A percentile compares a stretch with the other conserved stretches of the same genome.
Conservation (phyloP, 1,140 invertebrate genomes). For the Brachionus paranguensis region DNA sequence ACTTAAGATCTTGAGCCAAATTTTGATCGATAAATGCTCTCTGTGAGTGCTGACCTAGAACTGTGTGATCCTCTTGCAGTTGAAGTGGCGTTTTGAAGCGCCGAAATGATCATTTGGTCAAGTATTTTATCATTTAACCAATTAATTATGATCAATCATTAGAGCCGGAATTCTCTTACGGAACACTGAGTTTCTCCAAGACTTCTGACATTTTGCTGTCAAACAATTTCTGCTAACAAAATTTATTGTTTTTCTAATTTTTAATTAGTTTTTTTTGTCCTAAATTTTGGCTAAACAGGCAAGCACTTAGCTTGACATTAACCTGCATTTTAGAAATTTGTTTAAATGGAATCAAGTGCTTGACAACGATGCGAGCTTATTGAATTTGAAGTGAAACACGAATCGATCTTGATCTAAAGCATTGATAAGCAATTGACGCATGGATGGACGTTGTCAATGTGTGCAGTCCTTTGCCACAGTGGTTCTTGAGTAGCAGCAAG, state of each 20-base stretch:
- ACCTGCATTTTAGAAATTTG: not conserved
- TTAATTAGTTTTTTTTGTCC: not conserved
- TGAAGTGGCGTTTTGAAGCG: not conserved
- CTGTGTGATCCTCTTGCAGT: not conserved
- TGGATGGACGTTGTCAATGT: not conserved
- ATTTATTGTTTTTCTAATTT: not conserved
- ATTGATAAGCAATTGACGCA: not conserved
- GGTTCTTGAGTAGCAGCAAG: not conserved
- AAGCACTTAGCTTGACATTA: not conserved
- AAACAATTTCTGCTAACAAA: not conserved
- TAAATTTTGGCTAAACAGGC: not conserved
- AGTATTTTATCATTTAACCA: not conserved
- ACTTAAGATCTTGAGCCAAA: not conserved
- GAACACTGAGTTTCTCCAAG: not conserved
- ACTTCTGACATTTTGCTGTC: not conserved
- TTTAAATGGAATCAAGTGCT: not conserved
- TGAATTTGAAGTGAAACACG: not conserved
- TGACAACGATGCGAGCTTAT: not conserved
- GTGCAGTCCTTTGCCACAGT: not conserved
- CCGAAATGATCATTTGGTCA: not conserved
- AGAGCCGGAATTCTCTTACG: not conserved
- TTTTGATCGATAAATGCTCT: not conserved
- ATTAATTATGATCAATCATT: not conserved
- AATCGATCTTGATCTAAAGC: not conserved
- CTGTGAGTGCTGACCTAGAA: not conserved